Conservation (phyloP, 2,888 invertebrate species). For the Lycaena phlaeas region DNA sequence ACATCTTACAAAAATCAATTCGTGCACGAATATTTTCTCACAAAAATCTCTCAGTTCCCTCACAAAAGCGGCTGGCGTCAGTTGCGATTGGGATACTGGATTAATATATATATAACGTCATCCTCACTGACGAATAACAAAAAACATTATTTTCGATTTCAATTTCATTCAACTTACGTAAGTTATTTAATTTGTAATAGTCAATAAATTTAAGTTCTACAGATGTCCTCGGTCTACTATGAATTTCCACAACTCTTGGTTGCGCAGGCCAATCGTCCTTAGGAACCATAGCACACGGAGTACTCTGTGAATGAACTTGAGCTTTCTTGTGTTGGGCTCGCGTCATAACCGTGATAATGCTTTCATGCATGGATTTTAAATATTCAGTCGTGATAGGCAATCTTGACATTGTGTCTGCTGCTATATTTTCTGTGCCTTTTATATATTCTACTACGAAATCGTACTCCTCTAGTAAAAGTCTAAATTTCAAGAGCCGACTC, state of each 20-base stretch:
- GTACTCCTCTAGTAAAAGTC: neutral
- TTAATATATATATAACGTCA: conserved; percentile 1
- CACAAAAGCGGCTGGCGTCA: conserved; percentile 9
- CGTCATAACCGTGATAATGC: neutral
- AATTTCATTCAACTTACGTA: neutral
- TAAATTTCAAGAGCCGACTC: neutral
- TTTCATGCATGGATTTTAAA: conserved; percentile 1
- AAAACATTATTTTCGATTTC: neutral
- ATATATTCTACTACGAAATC: neutral
- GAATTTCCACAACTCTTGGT: conserved; percentile 7
- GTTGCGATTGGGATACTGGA: conserved; percentile 5
- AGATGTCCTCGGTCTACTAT: conserved; percentile 3
- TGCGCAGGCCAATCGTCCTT: conserved; percentile 5
- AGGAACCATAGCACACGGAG: neutral
- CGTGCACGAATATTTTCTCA: conserved; percentile 7
- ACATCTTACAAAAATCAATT: conserved; percentile 7
- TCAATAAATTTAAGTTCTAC: no score
- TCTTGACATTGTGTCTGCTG: conserved; percentile 5
- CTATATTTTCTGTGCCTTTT: conserved; percentile 3
- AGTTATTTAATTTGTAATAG: neutral
- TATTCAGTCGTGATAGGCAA: neutral
- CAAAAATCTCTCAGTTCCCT: conserved; percentile 12
- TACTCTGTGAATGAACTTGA: neutral
- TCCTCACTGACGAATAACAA: neutral
- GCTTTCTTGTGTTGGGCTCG: conserved; percentile 2